Conservation (phyloP, 2,797 vertebrate genomes). For the Micromesistius poutassou region DNA sequence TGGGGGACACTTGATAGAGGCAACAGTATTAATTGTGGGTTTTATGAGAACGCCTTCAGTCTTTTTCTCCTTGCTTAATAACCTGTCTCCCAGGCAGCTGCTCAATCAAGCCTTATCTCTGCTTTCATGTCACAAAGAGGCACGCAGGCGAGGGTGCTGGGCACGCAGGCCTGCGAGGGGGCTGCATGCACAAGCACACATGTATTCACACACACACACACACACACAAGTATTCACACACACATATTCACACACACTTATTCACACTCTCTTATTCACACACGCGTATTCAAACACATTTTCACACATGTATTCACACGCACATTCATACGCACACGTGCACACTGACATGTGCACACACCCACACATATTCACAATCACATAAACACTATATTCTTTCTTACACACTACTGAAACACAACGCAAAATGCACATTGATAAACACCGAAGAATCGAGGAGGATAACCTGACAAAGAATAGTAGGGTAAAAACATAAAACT, state of each 20-base stretch:
- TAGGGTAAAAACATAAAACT: too few species aligned
- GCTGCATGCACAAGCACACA: background rate
- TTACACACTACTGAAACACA: background rate
- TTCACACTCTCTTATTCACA: too few species aligned
- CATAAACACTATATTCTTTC: background rate
- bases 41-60: constrained; percentile 63
- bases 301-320: background rate
- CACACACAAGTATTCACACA: background rate
- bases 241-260: too few species aligned
- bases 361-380: background rate
- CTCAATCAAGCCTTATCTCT: constrained; percentile 77
- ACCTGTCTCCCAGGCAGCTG: constrained; percentile 69
- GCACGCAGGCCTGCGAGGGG: background rate
- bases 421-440: background rate
- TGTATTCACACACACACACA: constrained; percentile 11
- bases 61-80: constrained; percentile 72
- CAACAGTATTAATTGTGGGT: constrained; percentile 77
- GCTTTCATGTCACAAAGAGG: constrained; percentile 59
- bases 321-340: background rate
- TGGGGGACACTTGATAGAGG: constrained; percentile 66
- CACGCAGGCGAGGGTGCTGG: background rate
- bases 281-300: too few species aligned
- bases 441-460: background rate
- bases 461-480: too few species aligned
- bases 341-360: background rate